Conservation (phyloP, 2,113 vertebrate genomes). For the Ahaetulla prasina region DNA sequence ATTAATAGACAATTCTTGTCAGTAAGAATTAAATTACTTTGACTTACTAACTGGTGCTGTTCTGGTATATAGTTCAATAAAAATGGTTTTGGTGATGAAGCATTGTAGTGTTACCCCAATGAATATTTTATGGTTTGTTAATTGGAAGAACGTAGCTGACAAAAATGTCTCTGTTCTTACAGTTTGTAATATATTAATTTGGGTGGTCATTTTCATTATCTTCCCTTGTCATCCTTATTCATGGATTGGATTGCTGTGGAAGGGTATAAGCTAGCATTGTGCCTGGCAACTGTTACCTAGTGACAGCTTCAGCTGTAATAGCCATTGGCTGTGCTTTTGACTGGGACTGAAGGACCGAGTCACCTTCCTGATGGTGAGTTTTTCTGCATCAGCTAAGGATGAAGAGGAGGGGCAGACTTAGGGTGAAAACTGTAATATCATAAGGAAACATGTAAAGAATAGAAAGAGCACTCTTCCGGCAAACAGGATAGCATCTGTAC, state of each 20-base stretch:
- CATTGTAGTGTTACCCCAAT: constrained; percentile 41
- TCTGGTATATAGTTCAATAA: constrained; percentile 27
- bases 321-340: constrained; percentile 75
- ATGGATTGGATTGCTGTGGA: constrained; percentile 64
- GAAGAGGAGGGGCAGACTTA: constrained; percentile 72
- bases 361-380: constrained; percentile 74
- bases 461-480: constrained; percentile 61
- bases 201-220: constrained; percentile 58
- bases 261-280: constrained; percentile 73
- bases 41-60: constrained; percentile 46
- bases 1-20: constrained; percentile 59
- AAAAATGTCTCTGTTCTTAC: constrained; percentile 21
- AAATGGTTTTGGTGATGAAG: constrained; percentile 29
- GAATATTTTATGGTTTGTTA: constrained; percentile 13
- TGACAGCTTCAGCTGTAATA: constrained; percentile 73
- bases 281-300: constrained; percentile 86
- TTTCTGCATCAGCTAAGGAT: constrained; percentile 63
- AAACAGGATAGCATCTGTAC: constrained; percentile 41
- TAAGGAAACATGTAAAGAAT: constrained; percentile 61
- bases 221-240: constrained; percentile 75
- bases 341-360: constrained; percentile 70
- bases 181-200: constrained; percentile 28
- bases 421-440: constrained; percentile 74
- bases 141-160: constrained; percentile 13
- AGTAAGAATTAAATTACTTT: constrained; percentile 60